A percentile compares a stretch with the other conserved stretches of the same genome.
Evolutionary conservation across 2,888 invertebrate species (phyloP).

Genomic region (Flexamia atlantica): DNA sequence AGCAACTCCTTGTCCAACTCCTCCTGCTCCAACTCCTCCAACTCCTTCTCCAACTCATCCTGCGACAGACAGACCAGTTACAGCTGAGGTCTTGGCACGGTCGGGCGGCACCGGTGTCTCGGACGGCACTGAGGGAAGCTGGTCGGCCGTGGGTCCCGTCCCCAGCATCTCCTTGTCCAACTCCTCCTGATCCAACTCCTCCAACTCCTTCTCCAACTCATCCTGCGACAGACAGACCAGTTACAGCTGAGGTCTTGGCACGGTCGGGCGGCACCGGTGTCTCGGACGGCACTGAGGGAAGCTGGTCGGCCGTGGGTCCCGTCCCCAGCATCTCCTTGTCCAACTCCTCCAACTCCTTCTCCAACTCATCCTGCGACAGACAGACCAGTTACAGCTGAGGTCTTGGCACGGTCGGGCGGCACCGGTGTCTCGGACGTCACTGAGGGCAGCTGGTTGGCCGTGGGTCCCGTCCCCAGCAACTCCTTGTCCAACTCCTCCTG

Average conservation of each 20-base stretch:
- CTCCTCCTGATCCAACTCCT: constrained; percentile 95
- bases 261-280: too few relatives aligned
- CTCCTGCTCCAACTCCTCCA: constrained; percentile 94
- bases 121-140: constrained; percentile 85
- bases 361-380: constrained; percentile 83
- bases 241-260: too few relatives aligned
- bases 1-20: constrained; percentile 92
- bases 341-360: constrained; percentile 90
- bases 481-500: constrained; percentile 94
- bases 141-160: constrained; percentile 83
- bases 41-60: constrained; percentile 91
- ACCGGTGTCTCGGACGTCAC: constrained; percentile 78
- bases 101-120: constrained; percentile 71
- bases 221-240: constrained; percentile 76
- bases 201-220: constrained; percentile 89
- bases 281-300: constrained; percentile 90
- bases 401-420: constrained; percentile 61
- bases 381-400: constrained; percentile 78
- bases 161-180: constrained; percentile 91
- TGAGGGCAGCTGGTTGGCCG: constrained; percentile 84
- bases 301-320: constrained; percentile 82
- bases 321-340: constrained; percentile 90
- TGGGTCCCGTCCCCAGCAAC: constrained; percentile 86
- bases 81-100: constrained; percentile 67
- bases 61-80: too few relatives aligned